Evolutionary conservation across 2,888 invertebrate genomes (phyloP).

Genomic region (Pollenia amentaria): DNA sequence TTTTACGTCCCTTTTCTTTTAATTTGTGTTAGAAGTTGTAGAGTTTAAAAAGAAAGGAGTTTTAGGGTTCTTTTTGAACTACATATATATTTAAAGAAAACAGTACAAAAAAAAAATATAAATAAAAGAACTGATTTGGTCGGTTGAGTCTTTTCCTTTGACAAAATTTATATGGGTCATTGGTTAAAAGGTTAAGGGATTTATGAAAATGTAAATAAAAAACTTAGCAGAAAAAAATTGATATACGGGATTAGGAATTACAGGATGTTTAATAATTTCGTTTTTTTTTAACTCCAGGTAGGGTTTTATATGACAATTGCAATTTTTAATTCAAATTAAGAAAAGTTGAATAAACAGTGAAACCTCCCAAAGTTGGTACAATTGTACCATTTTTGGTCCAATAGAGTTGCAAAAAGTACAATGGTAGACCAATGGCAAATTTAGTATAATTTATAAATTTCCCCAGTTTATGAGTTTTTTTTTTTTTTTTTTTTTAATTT

Average conservation of each 20-base stretch:
- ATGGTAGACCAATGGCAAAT: no score
- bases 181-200: slow-evolving; percentile 27
- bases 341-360: no score
- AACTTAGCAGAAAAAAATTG: background rate
- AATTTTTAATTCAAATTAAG: no score
- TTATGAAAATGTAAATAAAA: slow-evolving; percentile 55
- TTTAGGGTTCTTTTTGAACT: background rate
- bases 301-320: no score
- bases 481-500: no score
- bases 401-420: no score
- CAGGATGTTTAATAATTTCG: background rate
- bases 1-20: slow-evolving; percentile 20
- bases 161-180: slow-evolving; percentile 50
- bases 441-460: no score
- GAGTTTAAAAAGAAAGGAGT: background rate
- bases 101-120: background rate
- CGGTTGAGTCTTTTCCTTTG: slow-evolving; percentile 19
- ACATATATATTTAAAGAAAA: background rate
- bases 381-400: no score
- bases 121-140: background rate
- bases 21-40: background rate
- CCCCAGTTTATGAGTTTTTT: no score
- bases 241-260: background rate
- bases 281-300: no score
- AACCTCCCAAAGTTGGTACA: no score